These are phyloP conservation scores for Recurvirostra avosetta DNA, from an alignment of 2,113 vertebrate species.

Conservation along the genomic window DNA sequence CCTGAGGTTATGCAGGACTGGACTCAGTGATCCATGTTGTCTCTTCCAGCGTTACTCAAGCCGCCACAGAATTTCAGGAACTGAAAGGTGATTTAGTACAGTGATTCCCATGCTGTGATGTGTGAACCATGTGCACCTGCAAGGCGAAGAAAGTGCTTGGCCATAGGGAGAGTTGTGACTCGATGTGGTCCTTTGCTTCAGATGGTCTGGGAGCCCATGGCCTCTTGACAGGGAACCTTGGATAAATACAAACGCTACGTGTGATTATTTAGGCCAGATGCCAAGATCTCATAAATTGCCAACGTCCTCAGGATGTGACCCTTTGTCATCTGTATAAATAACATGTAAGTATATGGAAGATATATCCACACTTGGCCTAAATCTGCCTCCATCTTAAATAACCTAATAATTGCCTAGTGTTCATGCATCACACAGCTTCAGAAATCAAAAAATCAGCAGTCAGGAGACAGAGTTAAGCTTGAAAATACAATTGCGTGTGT, in stretches of 20 bases:
- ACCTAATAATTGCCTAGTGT: background rate
- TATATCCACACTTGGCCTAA: background rate
- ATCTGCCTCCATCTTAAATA: background rate
- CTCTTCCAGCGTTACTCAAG: background rate
- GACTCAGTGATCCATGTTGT: background rate
- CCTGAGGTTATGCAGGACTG: background rate
- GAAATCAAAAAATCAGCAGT: background rate
- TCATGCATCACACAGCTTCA: background rate
- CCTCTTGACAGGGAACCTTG: background rate
- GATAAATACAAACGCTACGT: background rate
- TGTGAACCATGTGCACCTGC: background rate
- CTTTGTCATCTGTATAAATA: background rate
- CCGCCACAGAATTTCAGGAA: background rate
- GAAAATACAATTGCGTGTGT: background rate
- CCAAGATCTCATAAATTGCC: background rate
- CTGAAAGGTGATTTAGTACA: background rate
- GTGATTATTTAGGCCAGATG: background rate
- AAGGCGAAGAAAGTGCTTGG: background rate
- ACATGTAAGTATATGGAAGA: background rate
- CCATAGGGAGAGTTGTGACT: background rate
- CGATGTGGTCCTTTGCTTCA: background rate
- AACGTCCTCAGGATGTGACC: background rate
- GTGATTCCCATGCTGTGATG: background rate
- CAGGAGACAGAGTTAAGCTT: background rate
- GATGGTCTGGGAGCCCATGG: background rate